Percentiles rank a stretch among this genome's conserved stretches.
These are phyloP conservation scores for Vombatus ursinus DNA, from an alignment of 2,113 vertebrate species.

Conservation along the genomic window DNA sequence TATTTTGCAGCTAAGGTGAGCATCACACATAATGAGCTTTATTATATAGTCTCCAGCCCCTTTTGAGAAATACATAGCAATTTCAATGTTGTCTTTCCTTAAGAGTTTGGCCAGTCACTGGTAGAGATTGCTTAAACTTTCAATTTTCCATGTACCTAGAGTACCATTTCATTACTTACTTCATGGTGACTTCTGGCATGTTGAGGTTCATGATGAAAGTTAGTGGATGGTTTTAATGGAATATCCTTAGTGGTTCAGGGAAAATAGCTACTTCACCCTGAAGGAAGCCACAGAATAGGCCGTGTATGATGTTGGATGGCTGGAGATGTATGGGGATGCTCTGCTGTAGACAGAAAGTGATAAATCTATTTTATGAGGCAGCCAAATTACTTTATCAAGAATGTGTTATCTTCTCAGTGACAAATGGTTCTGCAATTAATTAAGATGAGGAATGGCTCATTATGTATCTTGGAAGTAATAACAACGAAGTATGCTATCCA, in stretches of 20 bases:
- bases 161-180: not conserved
- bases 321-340: fast-evolving
- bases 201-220: not conserved
- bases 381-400: not conserved
- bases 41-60: not conserved
- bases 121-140: not conserved
- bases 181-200: not conserved
- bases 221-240: not conserved
- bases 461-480: not conserved
- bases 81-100: fast-evolving
- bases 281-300: fast-evolving
- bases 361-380: not conserved
- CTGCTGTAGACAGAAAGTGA: not conserved
- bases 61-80: fast-evolving
- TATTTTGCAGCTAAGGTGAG: not conserved
- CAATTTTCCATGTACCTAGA: not conserved
- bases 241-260: fast-evolving
- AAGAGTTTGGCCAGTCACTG: fast-evolving
- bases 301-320: too few relatives aligned
- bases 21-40: not conserved
- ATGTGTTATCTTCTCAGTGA: not conserved
- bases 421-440: not conserved
- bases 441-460: constrained; percentile 10
- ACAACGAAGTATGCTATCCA: not conserved
- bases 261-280: fast-evolving